These are phyloP conservation scores for Myripristis jacobus DNA, from an alignment of 2,797 vertebrate species.

Conservation along the genomic window DNA sequence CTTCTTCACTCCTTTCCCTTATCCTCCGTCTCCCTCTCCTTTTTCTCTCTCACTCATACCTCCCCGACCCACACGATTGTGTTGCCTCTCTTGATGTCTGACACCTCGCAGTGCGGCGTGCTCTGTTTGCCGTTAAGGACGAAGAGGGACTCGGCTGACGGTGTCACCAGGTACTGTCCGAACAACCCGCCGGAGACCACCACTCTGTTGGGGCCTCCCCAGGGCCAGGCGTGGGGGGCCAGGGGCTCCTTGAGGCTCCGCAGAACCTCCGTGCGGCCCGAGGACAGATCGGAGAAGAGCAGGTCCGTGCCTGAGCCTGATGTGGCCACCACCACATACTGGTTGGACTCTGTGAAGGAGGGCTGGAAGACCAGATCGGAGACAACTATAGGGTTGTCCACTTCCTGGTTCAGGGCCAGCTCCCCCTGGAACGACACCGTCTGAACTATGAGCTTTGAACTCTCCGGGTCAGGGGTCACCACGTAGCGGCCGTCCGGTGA, in stretches of 20 bases:
- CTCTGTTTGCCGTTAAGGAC: slow-evolving; percentile 91
- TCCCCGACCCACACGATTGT: slow-evolving; percentile 96
- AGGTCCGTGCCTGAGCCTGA: slow-evolving; percentile 86
- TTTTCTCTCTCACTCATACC: slow-evolving; percentile 86
- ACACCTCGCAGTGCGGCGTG: slow-evolving; percentile 92
- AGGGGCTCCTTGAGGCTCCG: slow-evolving; percentile 89
- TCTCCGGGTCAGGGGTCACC: slow-evolving; percentile 81
- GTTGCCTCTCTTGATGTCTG: slow-evolving; percentile 90
- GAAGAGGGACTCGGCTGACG: slow-evolving; percentile 90
- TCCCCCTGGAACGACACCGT: slow-evolving; percentile 87
- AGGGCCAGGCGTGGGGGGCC: slow-evolving; percentile 84
- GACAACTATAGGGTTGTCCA: slow-evolving; percentile 76
- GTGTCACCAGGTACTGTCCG: slow-evolving; percentile 93
- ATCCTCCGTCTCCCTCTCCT: slow-evolving; percentile 47
- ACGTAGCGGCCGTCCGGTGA: slow-evolving; percentile 92
- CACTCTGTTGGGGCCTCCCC: slow-evolving; percentile 88
- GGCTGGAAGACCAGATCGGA: slow-evolving; percentile 93
- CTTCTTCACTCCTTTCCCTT: slow-evolving; percentile 35
- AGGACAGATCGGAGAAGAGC: slow-evolving; percentile 90
- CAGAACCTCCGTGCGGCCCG: slow-evolving; percentile 84
- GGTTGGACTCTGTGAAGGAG: slow-evolving; percentile 89
- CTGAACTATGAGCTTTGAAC: slow-evolving; percentile 87
- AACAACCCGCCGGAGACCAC: slow-evolving; percentile 93
- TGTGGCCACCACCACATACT: slow-evolving; percentile 87
- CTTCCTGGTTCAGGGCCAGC: slow-evolving; percentile 81